Evolutionary conservation across 1,140 invertebrate genomes (phyloP).

Genomic region (Acromyrmex heyeri): DNA sequence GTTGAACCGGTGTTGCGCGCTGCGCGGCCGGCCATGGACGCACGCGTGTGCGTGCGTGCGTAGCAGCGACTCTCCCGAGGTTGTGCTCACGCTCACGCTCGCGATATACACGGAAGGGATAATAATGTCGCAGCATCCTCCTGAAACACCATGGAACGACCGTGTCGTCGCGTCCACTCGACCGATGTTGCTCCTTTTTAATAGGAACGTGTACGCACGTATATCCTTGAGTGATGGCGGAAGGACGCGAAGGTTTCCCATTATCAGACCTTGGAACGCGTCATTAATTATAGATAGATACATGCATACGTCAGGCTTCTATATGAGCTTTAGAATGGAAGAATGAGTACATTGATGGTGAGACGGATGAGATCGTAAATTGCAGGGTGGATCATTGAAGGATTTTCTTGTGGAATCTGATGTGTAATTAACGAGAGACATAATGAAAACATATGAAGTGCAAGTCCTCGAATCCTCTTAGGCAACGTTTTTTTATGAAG

Average conservation of each 20-base stretch:
- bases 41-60: slow-evolving; percentile 65
- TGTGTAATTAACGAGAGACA: background rate
- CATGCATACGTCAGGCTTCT: slow-evolving; percentile 8
- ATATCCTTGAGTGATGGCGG: slow-evolving; percentile 43
- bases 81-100: slow-evolving; percentile 40
- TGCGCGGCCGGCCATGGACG: slow-evolving; percentile 57
- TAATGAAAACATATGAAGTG: slow-evolving; percentile 9
- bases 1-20: slow-evolving; percentile 79
- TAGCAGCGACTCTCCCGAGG: slow-evolving; percentile 55
- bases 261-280: slow-evolving; percentile 26
- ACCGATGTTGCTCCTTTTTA: slow-evolving; percentile 30
- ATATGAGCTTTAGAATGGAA: slow-evolving; percentile 32
- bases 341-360: slow-evolving; percentile 43
- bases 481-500: background rate
- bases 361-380: slow-evolving; percentile 29
- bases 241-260: slow-evolving; percentile 13
- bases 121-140: slow-evolving; percentile 75
- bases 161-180: slow-evolving; percentile 68
- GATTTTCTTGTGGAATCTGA: slow-evolving; percentile 12
- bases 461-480: background rate
- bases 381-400: slow-evolving; percentile 15
- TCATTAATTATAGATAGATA: slow-evolving; percentile 47
- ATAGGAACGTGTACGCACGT: background rate
- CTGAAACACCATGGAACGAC: slow-evolving; percentile 71
- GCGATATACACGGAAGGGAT: slow-evolving; percentile 68